Percentiles rank a stretch among this genome's conserved stretches.
Conservation (phyloP, 1,140 invertebrate genomes). For the Cardiocondyla obscurior region DNA sequence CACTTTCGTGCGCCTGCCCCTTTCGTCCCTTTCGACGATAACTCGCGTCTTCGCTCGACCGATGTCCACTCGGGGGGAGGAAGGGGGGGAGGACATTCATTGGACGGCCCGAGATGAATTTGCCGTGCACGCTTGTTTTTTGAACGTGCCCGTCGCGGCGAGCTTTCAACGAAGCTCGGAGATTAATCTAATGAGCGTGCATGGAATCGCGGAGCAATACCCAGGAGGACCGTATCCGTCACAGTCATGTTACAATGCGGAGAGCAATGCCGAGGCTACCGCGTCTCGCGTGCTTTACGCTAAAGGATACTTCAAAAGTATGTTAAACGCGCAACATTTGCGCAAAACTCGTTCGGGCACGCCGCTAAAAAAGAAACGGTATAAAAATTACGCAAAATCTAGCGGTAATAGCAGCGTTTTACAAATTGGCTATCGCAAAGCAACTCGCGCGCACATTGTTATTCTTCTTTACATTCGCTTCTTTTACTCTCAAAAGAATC, state of each 20-base stretch:
- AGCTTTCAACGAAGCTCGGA: constrained; percentile 52
- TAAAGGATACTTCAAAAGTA: constrained; percentile 48
- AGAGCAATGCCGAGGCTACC: constrained; percentile 16
- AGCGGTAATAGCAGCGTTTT: not conserved
- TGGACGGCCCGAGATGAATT: constrained; percentile 52
- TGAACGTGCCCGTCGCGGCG: constrained; percentile 49
- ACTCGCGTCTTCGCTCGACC: constrained; percentile 55
- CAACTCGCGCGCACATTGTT: constrained; percentile 8
- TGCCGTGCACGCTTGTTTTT: constrained; percentile 51
- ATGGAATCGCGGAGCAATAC: constrained; percentile 56
- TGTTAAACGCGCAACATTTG: constrained; percentile 42
- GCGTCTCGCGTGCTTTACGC: constrained; percentile 12
- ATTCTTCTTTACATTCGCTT: constrained; percentile 22
- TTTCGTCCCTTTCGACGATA: constrained; percentile 63
- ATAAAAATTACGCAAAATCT: not conserved
- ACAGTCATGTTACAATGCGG: constrained; percentile 35
- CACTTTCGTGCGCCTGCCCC: constrained; percentile 18
- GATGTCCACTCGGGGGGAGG: constrained; percentile 61
- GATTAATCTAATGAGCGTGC: constrained; percentile 58
- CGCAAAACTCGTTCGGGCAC: constrained; percentile 4
- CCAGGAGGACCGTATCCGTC: constrained; percentile 40
- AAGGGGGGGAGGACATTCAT: constrained; percentile 60
- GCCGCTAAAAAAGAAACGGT: not conserved
- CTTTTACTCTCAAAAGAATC: constrained; percentile 48
- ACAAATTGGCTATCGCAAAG: constrained; percentile 21